These are phyloP conservation scores for Caenorhabditis sp. DNA, from an alignment of 2,888 invertebrate genomes.

Conservation along the genomic window DNA sequence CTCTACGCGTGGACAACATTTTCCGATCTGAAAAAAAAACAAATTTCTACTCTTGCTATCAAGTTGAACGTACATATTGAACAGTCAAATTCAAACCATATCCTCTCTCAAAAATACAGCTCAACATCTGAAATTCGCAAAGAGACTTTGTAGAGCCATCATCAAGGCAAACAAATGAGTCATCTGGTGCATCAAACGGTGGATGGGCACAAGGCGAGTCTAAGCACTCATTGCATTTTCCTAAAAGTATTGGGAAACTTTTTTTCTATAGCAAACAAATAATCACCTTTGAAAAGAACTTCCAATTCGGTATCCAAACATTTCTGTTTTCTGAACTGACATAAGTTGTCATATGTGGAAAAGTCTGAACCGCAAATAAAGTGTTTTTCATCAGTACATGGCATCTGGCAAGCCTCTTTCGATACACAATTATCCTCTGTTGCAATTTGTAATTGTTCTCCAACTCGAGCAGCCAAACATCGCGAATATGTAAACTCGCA, in stretches of 20 bases:
- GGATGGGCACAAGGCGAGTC: constrained; percentile 55
- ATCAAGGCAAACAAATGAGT: constrained; percentile 63
- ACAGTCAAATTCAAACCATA: constrained; percentile 64
- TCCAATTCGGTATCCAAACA: constrained; percentile 41
- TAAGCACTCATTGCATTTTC: constrained; percentile 61
- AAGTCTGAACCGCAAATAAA: constrained; percentile 50
- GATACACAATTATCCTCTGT: constrained; percentile 45
- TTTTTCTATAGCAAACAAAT: not conserved
- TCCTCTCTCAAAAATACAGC: constrained; percentile 62
- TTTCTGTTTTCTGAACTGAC: constrained; percentile 43
- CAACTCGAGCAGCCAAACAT: constrained; percentile 60
- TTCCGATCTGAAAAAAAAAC: constrained; percentile 30
- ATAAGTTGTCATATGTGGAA: constrained; percentile 44
- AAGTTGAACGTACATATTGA: constrained; percentile 51
- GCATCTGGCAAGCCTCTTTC: constrained; percentile 37
- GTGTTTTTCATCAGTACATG: constrained; percentile 33
- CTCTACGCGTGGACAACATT: constrained; percentile 54
- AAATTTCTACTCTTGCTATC: not conserved
- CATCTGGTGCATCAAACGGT: constrained; percentile 54
- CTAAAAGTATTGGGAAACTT: too few species aligned
- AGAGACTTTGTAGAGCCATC: constrained; percentile 57
- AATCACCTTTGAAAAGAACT: constrained; percentile 62
- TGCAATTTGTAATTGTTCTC: constrained; percentile 39
- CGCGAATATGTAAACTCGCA: constrained; percentile 62
- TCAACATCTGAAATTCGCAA: constrained; percentile 68